phyloP scores from a whole-genome alignment of 2,888 invertebrate genomes.

The Epinotia demarniana region DNA sequence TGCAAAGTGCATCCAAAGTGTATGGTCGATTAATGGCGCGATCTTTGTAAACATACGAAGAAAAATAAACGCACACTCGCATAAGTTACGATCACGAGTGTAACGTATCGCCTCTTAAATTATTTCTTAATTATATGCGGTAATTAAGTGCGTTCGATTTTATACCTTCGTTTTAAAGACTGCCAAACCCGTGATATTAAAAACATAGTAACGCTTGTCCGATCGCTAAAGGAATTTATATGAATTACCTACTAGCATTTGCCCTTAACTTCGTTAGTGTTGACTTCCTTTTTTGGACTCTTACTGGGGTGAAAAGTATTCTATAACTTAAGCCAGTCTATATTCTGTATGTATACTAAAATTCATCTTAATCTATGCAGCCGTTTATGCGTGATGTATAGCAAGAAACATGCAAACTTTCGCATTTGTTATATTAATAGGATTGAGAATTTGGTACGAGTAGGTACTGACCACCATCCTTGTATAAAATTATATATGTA shows the following conservation, averaged over 20 bases:
- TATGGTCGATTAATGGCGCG: background rate
- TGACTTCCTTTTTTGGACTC: too few species aligned
- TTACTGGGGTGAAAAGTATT: too few species aligned
- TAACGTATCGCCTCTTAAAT: constrained; percentile 34
- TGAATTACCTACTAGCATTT: background rate
- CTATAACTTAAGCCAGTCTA: too few species aligned
- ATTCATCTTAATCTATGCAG: too few species aligned
- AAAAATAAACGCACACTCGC: constrained; percentile 1
- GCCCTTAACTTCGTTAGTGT: background rate
- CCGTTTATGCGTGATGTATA: too few species aligned
- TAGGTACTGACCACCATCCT: too few species aligned
- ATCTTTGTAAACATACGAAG: constrained; percentile 20
- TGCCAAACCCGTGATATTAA: background rate
- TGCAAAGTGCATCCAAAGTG: background rate
- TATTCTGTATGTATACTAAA: too few species aligned
- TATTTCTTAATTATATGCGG: constrained; percentile 37
- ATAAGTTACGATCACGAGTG: constrained; percentile 28
- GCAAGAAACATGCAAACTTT: too few species aligned
- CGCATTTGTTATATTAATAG: too few species aligned
- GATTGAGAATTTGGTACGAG: too few species aligned
- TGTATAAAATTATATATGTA: too few species aligned
- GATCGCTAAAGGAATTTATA: background rate
- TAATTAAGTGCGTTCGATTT: constrained; percentile 22
- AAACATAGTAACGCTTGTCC: background rate
- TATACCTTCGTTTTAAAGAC: constrained; percentile 25